These are phyloP conservation scores for Mobula birostris DNA, from an alignment of 2,113 vertebrate species.

Conservation along the genomic window DNA sequence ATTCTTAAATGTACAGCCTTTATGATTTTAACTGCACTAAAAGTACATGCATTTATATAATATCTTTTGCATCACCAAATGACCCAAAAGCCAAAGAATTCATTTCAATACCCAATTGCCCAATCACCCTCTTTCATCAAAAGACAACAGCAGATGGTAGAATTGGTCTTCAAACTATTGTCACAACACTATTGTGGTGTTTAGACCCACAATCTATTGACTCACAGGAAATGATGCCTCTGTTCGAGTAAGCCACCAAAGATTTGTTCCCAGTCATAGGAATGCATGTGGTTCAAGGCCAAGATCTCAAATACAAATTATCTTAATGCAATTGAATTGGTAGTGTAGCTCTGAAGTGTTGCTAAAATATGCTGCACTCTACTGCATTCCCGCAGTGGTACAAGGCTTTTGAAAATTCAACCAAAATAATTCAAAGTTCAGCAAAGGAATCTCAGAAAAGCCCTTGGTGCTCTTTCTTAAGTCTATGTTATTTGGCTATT, in stretches of 20 bases:
- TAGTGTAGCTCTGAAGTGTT: neutral
- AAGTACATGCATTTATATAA: neutral
- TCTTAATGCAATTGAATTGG: neutral
- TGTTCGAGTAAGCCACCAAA: neutral
- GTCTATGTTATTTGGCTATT: neutral
- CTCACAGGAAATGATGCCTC: neutral
- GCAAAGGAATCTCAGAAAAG: neutral
- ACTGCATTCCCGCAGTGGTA: neutral
- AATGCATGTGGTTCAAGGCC: neutral
- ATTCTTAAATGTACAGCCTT: neutral
- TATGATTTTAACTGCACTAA: neutral
- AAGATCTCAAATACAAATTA: neutral
- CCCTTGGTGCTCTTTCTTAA: neutral
- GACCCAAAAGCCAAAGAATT: neutral
- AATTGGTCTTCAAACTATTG: neutral
- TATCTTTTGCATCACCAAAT: neutral
- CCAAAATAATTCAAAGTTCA: neutral
- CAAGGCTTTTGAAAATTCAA: neutral
- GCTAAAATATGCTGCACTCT: neutral
- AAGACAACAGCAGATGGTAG: neutral
- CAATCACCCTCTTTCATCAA: neutral
- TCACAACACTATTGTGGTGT: neutral
- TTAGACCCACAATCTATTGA: neutral
- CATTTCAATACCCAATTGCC: neutral
- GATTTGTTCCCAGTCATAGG: neutral